A percentile compares a stretch with the other conserved stretches of the same genome.
Evolutionary conservation across 2,888 invertebrate species (phyloP).

Genomic region (Tetramorium bicarinatum): DNA sequence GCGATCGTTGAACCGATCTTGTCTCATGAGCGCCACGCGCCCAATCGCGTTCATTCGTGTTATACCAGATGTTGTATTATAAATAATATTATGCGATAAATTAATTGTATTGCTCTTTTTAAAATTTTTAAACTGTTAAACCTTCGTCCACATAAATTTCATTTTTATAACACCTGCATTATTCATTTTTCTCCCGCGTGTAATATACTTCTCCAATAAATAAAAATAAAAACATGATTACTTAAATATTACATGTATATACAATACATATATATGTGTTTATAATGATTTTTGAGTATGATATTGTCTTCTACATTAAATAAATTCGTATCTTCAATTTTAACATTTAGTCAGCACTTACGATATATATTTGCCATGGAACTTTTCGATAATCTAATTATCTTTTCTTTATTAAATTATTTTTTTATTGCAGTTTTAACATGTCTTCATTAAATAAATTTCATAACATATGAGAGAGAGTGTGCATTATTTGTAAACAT

Average conservation of each 20-base stretch:
- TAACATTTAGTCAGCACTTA: background rate
- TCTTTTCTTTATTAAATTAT: background rate
- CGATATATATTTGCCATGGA: background rate
- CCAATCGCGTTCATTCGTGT: background rate
- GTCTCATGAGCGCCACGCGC: conserved; percentile 17
- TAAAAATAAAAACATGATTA: background rate
- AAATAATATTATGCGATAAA: background rate
- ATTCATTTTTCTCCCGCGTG: background rate
- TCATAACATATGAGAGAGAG: background rate
- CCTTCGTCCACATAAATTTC: background rate
- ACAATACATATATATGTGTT: background rate
- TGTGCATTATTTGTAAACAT: background rate
- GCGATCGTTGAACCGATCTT: conserved; percentile 33
- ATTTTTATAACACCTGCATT: background rate
- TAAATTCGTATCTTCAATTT: background rate
- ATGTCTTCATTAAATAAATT: conserved; percentile 20
- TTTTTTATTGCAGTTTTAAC: background rate
- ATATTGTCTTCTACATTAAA: conserved; percentile 5
- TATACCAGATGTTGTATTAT: background rate
- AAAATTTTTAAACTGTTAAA: background rate
- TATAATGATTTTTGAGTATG: background rate
- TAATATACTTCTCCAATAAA: background rate
- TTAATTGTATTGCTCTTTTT: background rate
- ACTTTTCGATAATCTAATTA: background rate
- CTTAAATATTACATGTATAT: background rate